Evolutionary conservation across 2,113 vertebrate genomes (phyloP).

Genomic region (Ariopsis seemanni): DNA sequence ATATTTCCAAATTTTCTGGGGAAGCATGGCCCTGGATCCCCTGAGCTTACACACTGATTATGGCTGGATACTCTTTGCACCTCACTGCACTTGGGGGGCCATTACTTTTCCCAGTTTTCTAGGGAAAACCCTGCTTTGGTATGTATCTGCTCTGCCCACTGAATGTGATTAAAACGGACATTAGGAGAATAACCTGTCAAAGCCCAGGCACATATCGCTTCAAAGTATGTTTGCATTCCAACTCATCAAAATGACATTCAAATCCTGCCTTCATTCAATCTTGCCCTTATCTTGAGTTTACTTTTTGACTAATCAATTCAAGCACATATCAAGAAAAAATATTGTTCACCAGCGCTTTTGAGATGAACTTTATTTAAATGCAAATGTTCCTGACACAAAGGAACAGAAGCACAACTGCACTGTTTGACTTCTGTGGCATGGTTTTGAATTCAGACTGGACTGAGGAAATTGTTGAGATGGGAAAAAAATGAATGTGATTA

Average conservation of each 20-base stretch:
- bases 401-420: background rate
- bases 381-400: conserved; percentile 62
- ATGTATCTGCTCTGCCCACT: background rate
- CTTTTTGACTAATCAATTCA: conserved; percentile 33
- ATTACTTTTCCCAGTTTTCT: too few relatives aligned
- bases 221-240: background rate
- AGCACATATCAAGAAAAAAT: conserved; percentile 56
- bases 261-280: conserved; percentile 17
- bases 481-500: conserved; percentile 2
- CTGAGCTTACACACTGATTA: too few relatives aligned
- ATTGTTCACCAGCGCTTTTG: conserved; percentile 50
- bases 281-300: conserved; percentile 25
- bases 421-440: conserved; percentile 37
- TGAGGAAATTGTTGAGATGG: background rate
- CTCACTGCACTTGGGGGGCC: too few relatives aligned
- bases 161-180: conserved; percentile 40
- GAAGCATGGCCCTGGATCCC: too few relatives aligned
- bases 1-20: too few relatives aligned
- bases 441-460: background rate
- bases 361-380: conserved; percentile 67
- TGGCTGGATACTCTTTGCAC: too few relatives aligned
- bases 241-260: conserved; percentile 18
- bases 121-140: background rate
- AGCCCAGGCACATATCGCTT: background rate
- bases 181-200: conserved; percentile 40